Evolutionary conservation across 2,113 vertebrate species (phyloP).

Genomic region (Micronisus gabar): DNA sequence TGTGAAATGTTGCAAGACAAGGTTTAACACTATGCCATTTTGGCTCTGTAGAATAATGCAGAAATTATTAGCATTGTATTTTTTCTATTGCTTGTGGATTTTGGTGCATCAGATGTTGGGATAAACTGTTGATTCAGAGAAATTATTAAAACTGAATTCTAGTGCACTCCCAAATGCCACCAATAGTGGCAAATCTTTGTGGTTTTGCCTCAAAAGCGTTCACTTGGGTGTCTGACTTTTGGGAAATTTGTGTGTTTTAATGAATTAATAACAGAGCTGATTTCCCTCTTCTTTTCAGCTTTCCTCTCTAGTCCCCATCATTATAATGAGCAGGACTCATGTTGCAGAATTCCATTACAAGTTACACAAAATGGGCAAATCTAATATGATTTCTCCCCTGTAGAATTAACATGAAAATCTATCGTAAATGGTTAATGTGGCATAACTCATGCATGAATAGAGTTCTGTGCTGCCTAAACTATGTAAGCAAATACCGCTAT

Average conservation of each 20-base stretch:
- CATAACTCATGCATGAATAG: conserved; percentile 36
- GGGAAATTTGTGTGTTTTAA: not conserved
- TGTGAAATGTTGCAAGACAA: not conserved
- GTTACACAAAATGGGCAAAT: conserved; percentile 42
- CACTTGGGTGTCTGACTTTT: not conserved
- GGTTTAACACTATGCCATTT: not conserved
- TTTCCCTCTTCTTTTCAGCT: not conserved
- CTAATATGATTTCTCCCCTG: conserved; percentile 31
- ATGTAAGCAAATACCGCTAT: conserved; percentile 20
- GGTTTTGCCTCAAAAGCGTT: not conserved
- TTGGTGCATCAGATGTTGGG: not conserved
- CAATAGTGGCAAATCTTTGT: not conserved
- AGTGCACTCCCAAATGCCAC: not conserved
- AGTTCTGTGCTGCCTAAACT: conserved; percentile 20
- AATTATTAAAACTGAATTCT: not conserved
- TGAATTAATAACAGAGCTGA: conserved; percentile 5
- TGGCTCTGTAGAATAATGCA: not conserved
- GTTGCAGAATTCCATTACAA: conserved; percentile 38
- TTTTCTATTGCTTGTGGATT: not conserved
- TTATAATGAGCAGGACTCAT: not conserved
- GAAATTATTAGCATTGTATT: not conserved
- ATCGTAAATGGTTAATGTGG: conserved; percentile 51
- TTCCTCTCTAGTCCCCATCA: not conserved
- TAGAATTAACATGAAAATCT: conserved; percentile 57
- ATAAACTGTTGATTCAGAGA: not conserved